phyloP scores from a whole-genome alignment of 2,113 vertebrate genomes.

The Dipodomys ordii region DNA sequence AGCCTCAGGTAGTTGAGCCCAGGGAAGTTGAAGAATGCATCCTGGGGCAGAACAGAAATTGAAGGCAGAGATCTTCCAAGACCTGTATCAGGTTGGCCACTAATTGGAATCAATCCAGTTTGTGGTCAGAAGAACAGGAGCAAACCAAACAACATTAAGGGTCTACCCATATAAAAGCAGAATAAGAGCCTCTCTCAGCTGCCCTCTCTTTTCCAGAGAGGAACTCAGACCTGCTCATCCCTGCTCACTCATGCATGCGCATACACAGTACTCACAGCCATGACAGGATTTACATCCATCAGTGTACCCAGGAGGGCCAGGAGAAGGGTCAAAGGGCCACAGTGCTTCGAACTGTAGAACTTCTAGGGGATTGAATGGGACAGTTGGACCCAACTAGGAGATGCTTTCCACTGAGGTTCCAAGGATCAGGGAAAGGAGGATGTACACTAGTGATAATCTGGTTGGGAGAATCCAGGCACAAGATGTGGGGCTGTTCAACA shows the following conservation, averaged over 20 bases:
- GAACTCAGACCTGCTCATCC: background rate
- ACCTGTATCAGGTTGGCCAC: constrained; percentile 10
- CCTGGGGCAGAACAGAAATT: background rate
- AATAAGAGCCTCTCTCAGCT: background rate
- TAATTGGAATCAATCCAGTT: background rate
- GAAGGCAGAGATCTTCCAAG: constrained; percentile 57
- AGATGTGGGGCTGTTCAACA: background rate
- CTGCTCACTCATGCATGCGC: background rate
- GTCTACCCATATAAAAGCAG: background rate
- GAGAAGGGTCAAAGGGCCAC: background rate
- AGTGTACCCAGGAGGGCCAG: background rate
- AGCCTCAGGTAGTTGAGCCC: constrained; percentile 6
- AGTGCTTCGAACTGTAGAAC: background rate
- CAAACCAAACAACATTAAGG: background rate
- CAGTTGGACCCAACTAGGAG: background rate
- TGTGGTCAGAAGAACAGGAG: background rate
- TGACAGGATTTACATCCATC: background rate
- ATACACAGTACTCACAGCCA: background rate
- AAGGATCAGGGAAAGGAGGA: background rate
- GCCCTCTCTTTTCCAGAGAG: background rate
- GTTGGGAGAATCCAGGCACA: background rate
- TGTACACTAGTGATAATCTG: background rate
- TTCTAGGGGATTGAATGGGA: background rate
- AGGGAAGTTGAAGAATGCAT: constrained; percentile 50
- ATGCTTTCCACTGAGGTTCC: background rate